Evolutionary conservation across 2,888 invertebrate species (phyloP).

Genomic region (Thelaira solivaga): DNA sequence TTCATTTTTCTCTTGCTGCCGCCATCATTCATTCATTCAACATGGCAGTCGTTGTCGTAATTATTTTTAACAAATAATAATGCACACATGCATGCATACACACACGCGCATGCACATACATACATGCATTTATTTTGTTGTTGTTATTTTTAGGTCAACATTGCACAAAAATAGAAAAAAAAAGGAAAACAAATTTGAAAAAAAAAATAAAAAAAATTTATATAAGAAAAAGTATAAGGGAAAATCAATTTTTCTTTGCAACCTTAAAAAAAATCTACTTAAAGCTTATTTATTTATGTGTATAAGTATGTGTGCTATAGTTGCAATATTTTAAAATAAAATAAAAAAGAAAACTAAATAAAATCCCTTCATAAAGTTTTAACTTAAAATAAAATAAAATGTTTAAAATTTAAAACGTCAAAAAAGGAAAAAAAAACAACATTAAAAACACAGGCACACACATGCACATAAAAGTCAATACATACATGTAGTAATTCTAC

Average conservation of each 20-base stretch:
- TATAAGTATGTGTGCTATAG: background rate
- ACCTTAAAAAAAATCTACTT: conserved; percentile 17
- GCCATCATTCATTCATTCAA: conserved; percentile 10
- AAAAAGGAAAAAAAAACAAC: too few relatives aligned
- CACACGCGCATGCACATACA: background rate
- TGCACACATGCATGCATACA: background rate
- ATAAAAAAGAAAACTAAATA: too few relatives aligned
- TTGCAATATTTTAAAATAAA: too few relatives aligned
- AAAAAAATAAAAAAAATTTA: conserved; percentile 11
- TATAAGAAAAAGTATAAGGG: conserved; percentile 12
- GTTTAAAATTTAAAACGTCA: too few relatives aligned
- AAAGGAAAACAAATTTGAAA: conserved; percentile 27
- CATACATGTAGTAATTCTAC: background rate
- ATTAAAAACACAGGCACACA: background rate
- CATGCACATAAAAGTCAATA: background rate
- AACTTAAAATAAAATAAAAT: too few relatives aligned
- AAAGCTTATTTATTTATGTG: background rate
- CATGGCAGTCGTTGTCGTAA: conserved; percentile 6
- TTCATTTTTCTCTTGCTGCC: conserved; percentile 5
- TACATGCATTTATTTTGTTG: conserved; percentile 9
- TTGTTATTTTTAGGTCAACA: conserved; percentile 52
- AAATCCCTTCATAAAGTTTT: too few relatives aligned
- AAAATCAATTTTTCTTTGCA: conserved; percentile 51
- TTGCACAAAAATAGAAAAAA: conserved; percentile 37
- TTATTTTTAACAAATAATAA: conserved; percentile 16